These are phyloP conservation scores for Tinamus guttatus DNA, from an alignment of 2,113 vertebrate species.

Conservation along the genomic window DNA sequence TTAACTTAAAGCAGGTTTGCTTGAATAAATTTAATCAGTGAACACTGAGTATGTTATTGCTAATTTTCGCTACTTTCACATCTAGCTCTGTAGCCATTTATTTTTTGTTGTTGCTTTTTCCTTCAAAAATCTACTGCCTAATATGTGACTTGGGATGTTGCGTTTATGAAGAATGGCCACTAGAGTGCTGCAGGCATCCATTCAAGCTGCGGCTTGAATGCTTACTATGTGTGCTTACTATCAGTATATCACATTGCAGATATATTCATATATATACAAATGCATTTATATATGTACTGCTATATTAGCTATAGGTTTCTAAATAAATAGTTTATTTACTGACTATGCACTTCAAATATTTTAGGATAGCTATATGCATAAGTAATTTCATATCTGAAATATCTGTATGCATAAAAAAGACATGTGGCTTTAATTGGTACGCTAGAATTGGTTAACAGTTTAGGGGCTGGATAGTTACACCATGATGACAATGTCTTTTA, in stretches of 20 bases:
- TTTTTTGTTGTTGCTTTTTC: not conserved
- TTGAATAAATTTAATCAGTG: constrained; percentile 22
- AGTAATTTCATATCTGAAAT: not conserved
- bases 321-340: not conserved
- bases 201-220: constrained; percentile 44
- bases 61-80: not conserved
- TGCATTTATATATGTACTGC: accelerated
- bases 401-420: not conserved
- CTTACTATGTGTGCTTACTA: not conserved
- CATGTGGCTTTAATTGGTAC: not conserved
- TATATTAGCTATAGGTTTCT: not conserved
- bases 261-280: not conserved
- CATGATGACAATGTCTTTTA: not conserved
- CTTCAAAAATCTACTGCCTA: not conserved
- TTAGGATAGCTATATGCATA: not conserved
- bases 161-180: constrained; percentile 79
- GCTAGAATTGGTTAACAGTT: not conserved
- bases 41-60: not conserved
- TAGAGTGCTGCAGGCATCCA: constrained; percentile 84
- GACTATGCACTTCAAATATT: not conserved
- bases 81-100: not conserved
- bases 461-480: not conserved
- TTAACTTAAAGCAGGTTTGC: constrained; percentile 29
- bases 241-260: not conserved
- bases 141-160: constrained; percentile 44